A percentile compares a stretch with the other conserved stretches of the same genome.
Evolutionary conservation across 2,797 vertebrate species (phyloP).

Genomic region (Ceryle rudis): DNA sequence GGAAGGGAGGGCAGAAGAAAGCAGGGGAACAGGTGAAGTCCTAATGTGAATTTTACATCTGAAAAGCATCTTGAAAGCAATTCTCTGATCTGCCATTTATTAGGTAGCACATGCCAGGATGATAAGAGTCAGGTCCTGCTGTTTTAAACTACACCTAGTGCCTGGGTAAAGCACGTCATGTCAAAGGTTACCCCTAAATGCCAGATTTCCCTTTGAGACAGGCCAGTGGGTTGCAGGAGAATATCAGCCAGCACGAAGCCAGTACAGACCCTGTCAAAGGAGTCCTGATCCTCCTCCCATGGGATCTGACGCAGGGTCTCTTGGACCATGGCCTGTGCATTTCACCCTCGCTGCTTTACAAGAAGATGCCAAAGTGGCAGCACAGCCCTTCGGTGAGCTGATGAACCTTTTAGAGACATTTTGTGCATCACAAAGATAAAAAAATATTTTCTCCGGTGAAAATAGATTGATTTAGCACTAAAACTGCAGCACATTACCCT

Average conservation of each 20-base stretch:
- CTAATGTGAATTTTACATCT: not conserved
- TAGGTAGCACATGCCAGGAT: not conserved
- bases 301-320: rapidly evolving
- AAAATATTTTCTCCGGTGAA: not conserved
- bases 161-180: not conserved
- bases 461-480: not conserved
- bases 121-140: not conserved
- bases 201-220: not conserved
- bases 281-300: not conserved
- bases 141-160: not conserved
- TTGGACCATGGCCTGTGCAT: not conserved
- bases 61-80: not conserved
- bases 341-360: not conserved
- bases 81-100: not conserved
- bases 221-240: not conserved
- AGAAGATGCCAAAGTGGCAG: not conserved
- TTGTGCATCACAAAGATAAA: not conserved
- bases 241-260: not conserved
- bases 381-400: rapidly evolving
- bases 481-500: not conserved
- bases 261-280: not conserved
- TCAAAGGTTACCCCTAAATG: not conserved
- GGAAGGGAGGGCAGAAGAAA: not conserved
- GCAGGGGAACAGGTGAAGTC: not conserved
- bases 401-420: not conserved